These are phyloP conservation scores for Lasiurus cinereus DNA, from an alignment of 2,113 vertebrate species.

Conservation along the genomic window DNA sequence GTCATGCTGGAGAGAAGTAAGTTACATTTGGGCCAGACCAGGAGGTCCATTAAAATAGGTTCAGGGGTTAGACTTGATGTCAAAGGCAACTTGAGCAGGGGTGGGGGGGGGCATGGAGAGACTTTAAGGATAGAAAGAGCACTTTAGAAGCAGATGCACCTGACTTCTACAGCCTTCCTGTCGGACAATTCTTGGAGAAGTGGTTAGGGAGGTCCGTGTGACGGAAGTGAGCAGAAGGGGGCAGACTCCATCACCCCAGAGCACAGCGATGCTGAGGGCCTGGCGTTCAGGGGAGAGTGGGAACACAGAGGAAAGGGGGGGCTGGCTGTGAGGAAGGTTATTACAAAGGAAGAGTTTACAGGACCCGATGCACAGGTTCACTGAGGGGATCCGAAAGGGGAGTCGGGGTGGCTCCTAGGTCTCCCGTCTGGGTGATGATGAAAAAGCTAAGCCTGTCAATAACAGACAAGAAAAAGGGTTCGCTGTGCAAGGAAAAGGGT, in stretches of 20 bases:
- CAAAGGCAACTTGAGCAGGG: too few relatives aligned
- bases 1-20: not conserved
- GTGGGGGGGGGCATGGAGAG: not conserved
- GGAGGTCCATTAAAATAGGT: not conserved
- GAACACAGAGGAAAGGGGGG: not conserved
- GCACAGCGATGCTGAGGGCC: not conserved
- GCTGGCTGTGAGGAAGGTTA: not conserved
- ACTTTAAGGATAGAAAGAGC: not conserved
- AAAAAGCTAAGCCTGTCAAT: not conserved
- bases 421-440: not conserved
- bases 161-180: not conserved
- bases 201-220: not conserved
- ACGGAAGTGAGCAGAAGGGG: not conserved
- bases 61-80: not conserved
- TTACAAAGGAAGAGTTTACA: not conserved
- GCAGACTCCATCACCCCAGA: not conserved
- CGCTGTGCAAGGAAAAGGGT: constrained; percentile 1
- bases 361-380: not conserved
- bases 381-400: not conserved
- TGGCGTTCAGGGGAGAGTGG: rapidly evolving
- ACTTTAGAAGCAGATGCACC: not conserved
- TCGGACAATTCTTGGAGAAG: not conserved
- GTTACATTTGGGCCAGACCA: constrained; percentile 22
- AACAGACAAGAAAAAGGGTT: not conserved
- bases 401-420: not conserved